Evolutionary conservation across 2,888 invertebrate genomes (phyloP).

Genomic region (Temnothorax rugatulus): DNA sequence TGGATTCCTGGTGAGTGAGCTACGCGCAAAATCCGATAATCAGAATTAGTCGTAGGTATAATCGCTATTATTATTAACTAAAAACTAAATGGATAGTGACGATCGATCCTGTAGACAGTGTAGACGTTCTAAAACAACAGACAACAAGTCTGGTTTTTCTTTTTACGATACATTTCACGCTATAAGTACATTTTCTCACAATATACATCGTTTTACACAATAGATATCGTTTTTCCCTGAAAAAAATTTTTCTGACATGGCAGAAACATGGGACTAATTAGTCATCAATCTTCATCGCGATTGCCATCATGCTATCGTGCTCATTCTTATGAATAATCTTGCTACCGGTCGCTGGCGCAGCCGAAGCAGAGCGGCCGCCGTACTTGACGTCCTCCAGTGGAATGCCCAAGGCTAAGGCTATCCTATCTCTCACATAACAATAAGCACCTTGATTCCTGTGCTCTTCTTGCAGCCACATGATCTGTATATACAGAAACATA

Average conservation of each 20-base stretch:
- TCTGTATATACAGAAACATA: constrained; percentile 58
- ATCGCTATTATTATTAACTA: not conserved
- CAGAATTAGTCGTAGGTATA: not conserved
- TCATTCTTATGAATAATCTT: constrained; percentile 78
- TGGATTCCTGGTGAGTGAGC: constrained; percentile 71
- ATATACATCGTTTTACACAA: not conserved
- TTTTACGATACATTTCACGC: not conserved
- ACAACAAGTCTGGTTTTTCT: not conserved
- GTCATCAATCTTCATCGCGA: constrained; percentile 73
- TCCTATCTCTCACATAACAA: constrained; percentile 88
- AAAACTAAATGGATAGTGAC: not conserved
- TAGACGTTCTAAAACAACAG: not conserved
- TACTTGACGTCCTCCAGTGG: constrained; percentile 76
- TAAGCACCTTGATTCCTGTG: constrained; percentile 96
- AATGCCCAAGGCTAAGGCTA: constrained; percentile 75
- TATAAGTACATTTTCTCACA: not conserved
- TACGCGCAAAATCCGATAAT: not conserved
- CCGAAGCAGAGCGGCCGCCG: constrained; percentile 76
- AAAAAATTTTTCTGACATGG: not conserved
- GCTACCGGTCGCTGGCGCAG: constrained; percentile 81
- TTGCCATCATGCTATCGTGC: constrained; percentile 70
- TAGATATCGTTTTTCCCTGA: not conserved
- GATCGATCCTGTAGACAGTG: not conserved
- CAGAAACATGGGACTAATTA: not conserved
- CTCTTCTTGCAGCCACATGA: constrained; percentile 94